Conservation (phyloP, 2,113 vertebrate species). For the Rattus rattus region DNA sequence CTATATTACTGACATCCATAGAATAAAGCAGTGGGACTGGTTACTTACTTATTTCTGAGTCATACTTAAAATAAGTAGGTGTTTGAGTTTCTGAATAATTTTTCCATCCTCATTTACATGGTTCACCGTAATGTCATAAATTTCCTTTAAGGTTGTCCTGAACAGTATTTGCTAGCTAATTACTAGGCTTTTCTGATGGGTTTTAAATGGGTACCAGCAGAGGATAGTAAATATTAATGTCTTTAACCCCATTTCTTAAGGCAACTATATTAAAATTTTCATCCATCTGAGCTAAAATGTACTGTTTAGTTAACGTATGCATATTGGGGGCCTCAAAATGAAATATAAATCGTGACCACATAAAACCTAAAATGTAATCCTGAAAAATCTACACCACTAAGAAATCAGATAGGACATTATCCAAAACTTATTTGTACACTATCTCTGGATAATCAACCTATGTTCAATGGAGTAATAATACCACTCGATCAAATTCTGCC, state of each 20-base stretch:
- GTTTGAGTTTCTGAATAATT: neutral
- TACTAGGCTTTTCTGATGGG: neutral
- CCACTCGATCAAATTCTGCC: neutral
- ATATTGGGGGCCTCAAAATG: neutral
- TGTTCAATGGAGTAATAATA: neutral
- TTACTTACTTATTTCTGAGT: neutral
- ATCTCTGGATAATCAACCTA: neutral
- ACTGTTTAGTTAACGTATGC: neutral
- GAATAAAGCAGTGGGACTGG: neutral
- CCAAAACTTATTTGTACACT: neutral
- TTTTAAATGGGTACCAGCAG: neutral
- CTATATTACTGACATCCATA: neutral
- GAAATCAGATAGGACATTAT: neutral
- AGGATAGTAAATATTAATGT: neutral
- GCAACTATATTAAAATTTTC: neutral
- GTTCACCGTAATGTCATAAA: neutral
- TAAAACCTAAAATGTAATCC: neutral
- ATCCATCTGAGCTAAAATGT: neutral
- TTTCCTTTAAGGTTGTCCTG: neutral
- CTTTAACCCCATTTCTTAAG: neutral
- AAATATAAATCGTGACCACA: neutral
- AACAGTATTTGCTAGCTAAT: neutral
- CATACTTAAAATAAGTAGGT: conserved; percentile 13
- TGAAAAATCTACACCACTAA: neutral
- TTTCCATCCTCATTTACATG: neutral